These are phyloP conservation scores for Microcebus murinus DNA, from an alignment of 2,113 vertebrate species.

Conservation along the genomic window DNA sequence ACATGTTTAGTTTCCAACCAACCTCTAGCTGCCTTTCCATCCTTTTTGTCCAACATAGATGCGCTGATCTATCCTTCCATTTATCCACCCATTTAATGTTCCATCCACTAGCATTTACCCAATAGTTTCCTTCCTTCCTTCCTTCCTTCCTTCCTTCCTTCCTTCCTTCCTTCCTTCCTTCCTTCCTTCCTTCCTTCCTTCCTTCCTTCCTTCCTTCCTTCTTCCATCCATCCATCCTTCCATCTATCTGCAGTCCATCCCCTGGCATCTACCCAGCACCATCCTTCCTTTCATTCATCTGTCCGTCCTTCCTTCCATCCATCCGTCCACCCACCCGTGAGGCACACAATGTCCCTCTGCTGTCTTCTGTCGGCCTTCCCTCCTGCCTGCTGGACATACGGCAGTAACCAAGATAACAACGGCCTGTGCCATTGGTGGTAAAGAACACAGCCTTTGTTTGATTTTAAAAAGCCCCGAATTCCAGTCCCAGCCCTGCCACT, in stretches of 20 bases:
- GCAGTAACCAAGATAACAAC: not conserved
- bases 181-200: not conserved
- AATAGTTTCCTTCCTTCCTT: not conserved
- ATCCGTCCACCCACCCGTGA: too few relatives aligned
- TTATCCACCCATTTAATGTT: not conserved
- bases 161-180: too few relatives aligned
- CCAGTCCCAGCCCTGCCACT: not conserved
- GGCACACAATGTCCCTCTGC: not conserved
- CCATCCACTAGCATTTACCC: too few relatives aligned
- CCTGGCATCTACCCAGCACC: not conserved
- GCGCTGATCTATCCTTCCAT: not conserved
- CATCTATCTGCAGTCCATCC: not conserved
- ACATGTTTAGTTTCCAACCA: not conserved
- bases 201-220: too few relatives aligned
- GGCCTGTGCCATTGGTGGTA: not conserved
- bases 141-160: too few relatives aligned
- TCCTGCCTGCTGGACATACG: not conserved
- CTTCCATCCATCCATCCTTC: not conserved
- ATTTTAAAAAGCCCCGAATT: not conserved
- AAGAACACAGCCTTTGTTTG: not conserved
- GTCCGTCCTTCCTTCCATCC: not conserved
- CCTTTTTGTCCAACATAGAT: not conserved
- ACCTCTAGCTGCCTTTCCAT: not conserved
- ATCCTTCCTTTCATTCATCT: not conserved
- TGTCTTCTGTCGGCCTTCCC: not conserved